Evolutionary conservation across 2,113 vertebrate genomes (phyloP).

Genomic region (Cavia porcellus): DNA sequence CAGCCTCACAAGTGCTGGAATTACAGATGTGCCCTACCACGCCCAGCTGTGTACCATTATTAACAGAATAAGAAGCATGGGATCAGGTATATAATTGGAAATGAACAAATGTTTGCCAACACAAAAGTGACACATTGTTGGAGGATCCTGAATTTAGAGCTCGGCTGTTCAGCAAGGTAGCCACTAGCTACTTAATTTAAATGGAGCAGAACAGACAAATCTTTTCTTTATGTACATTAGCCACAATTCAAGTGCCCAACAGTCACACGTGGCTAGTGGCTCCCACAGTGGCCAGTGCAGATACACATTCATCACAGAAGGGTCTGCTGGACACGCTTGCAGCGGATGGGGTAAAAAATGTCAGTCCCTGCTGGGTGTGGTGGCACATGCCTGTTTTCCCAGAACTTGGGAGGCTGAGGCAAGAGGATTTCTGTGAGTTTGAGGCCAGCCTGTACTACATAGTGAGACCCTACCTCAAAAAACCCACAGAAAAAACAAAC

Average conservation of each 20-base stretch:
- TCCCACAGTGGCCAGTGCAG: background rate
- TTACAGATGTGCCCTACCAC: background rate
- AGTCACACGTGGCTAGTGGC: background rate
- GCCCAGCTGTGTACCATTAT: background rate
- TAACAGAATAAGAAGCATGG: background rate
- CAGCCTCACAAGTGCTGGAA: background rate
- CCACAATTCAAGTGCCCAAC: background rate
- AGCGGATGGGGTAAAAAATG: background rate
- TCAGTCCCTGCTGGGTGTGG: background rate
- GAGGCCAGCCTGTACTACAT: background rate
- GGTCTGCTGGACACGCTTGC: background rate
- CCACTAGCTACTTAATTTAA: background rate
- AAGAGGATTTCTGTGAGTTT: background rate
- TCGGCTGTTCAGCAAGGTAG: background rate
- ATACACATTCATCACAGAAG: background rate
- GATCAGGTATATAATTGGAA: background rate
- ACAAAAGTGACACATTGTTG: background rate
- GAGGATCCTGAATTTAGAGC: background rate
- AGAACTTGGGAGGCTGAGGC: background rate
- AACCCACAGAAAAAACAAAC: background rate
- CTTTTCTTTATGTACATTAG: background rate
- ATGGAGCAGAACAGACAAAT: background rate
- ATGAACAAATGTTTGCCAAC: background rate
- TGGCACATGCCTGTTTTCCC: background rate
- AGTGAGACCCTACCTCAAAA: background rate